phyloP scores from a whole-genome alignment of 2,797 vertebrate genomes.

The Tiaroga cobitis region DNA sequence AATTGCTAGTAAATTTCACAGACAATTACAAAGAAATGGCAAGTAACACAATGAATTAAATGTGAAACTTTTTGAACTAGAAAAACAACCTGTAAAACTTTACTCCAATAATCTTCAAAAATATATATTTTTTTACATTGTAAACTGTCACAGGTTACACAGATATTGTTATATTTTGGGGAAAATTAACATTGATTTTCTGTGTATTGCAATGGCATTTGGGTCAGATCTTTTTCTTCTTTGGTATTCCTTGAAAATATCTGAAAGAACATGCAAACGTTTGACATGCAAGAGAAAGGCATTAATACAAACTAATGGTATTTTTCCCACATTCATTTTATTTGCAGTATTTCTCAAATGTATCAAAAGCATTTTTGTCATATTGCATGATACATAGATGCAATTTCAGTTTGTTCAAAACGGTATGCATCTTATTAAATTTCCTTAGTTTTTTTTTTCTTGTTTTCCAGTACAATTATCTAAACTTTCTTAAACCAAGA shows the following conservation, averaged over 20 bases:
- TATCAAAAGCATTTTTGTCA: not conserved
- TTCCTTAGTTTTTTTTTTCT: not conserved
- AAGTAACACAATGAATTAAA: not conserved
- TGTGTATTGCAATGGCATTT: not conserved
- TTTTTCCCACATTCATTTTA: not conserved
- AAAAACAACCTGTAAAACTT: not conserved
- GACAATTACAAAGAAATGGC: not conserved
- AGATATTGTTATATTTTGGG: not conserved
- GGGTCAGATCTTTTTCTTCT: not conserved
- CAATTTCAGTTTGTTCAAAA: not conserved
- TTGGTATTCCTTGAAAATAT: not conserved
- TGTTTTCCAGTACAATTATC: not conserved
- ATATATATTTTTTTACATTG: too few relatives aligned
- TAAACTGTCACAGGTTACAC: not conserved
- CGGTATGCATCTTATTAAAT: not conserved
- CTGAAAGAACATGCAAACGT: not conserved
- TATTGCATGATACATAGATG: not conserved
- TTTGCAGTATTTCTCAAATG: not conserved
- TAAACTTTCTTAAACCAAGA: not conserved
- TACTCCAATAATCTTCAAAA: not conserved
- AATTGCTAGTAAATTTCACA: not conserved
- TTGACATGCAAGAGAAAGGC: not conserved
- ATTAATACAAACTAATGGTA: not conserved
- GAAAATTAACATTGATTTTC: not conserved
- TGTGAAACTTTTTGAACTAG: not conserved